Evolutionary conservation across 2,888 invertebrate species (phyloP).

Genomic region (Lithophane ornitopus): DNA sequence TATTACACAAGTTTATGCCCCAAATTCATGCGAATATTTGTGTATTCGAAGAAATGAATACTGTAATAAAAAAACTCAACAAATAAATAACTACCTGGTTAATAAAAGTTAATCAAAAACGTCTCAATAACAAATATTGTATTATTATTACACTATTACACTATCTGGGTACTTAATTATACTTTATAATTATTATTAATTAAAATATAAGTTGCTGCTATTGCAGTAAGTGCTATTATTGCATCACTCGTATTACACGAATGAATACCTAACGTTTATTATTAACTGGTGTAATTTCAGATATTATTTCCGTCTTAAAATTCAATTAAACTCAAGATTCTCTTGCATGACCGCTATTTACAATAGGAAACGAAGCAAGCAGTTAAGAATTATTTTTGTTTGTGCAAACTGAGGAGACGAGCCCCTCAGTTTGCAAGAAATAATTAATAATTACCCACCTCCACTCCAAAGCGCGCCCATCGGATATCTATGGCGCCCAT

Average conservation of each 20-base stretch:
- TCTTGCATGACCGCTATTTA: too few relatives aligned
- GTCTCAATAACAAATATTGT: slow-evolving; percentile 9
- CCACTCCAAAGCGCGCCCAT: background rate
- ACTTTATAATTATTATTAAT: slow-evolving; percentile 2
- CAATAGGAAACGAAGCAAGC: too few relatives aligned
- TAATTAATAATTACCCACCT: background rate
- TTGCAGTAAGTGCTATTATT: too few relatives aligned
- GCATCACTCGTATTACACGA: background rate
- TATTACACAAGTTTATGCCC: background rate
- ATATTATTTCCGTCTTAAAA: background rate
- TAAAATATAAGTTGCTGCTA: background rate
- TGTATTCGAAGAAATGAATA: background rate
- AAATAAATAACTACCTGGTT: background rate
- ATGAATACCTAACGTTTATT: background rate
- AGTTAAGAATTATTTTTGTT: too few relatives aligned
- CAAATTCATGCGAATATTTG: background rate
- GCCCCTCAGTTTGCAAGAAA: too few relatives aligned
- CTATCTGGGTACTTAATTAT: background rate
- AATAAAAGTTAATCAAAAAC: slow-evolving; percentile 1
- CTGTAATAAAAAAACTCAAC: slow-evolving; percentile 4
- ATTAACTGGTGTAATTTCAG: too few relatives aligned
- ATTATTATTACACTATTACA: slow-evolving; percentile 3
- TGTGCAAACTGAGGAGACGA: too few relatives aligned
- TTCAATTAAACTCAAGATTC: background rate
- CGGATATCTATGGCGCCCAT: too few relatives aligned